phyloP scores from a whole-genome alignment of 2,113 vertebrate genomes.

The Alces alces region DNA sequence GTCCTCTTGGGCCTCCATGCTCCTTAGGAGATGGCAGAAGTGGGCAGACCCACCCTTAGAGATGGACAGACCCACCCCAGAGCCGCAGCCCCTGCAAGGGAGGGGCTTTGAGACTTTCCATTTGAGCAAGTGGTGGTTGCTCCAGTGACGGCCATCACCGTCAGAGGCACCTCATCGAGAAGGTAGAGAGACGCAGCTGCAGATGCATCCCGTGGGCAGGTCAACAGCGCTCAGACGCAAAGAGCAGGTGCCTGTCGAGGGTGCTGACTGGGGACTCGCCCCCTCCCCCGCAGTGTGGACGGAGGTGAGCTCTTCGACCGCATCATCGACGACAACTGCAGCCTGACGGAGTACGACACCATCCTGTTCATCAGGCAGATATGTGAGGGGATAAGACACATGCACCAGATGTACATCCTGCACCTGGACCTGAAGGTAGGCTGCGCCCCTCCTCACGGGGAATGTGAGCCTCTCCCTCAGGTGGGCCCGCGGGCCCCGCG shows the following conservation, averaged over 20 bases:
- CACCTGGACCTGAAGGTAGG: conserved; percentile 97
- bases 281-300: conserved; percentile 85
- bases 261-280: not conserved
- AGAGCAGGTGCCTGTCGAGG: rapidly evolving
- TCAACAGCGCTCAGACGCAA: not conserved
- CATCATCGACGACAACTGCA: conserved; percentile 95
- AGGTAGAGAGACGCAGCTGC: not conserved
- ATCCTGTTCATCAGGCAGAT: conserved; percentile 94
- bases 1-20: not conserved
- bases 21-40: not conserved
- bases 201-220: not conserved
- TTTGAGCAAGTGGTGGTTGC: not conserved
- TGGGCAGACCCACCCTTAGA: too few relatives aligned
- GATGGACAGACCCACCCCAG: too few relatives aligned
- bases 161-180: not conserved
- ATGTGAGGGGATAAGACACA: conserved; percentile 94
- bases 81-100: not conserved
- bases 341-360: conserved; percentile 92
- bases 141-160: not conserved
- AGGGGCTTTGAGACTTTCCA: not conserved
- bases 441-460: rapidly evolving
- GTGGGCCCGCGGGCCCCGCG: rapidly evolving
- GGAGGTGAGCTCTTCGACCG: conserved; percentile 97
- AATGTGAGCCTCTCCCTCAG: rapidly evolving
- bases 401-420: conserved; percentile 99